Evolutionary conservation across 2,888 invertebrate species (phyloP), one percentile per base, ranked within the genome.

Genomic region (Choreutis nemorana): DNA sequence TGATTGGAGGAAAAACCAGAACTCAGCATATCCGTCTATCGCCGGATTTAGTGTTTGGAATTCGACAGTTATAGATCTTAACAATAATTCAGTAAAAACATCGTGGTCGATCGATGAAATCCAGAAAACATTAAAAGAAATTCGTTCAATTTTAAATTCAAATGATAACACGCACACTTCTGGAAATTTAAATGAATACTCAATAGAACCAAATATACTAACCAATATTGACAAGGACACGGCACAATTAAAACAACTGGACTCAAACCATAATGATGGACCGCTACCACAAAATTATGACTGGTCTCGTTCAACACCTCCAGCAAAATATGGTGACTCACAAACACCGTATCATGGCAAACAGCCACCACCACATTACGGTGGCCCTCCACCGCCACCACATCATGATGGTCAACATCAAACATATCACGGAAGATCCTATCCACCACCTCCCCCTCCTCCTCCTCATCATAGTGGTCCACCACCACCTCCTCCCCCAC

Each of bases 401-500:
- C 26, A 27, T 22, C 30, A 33, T 9, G 2, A 1, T 16, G 9
- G 22, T 6, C 41, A 33, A 13, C 31, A 33, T 3, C 33, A 28
- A 10, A 23, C 37, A 28, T 35, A 14, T 24, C 14, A 30, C 10
- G 16, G 31, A 9, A n/a, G n/a, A n/a, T n/a, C n/a, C n/a, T n/a
- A 9, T 8, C 25, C 25, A 5, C 31, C 13, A 9, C 35, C 36
- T 8, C 36, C 33, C 4, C 32, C 36, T 3, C 37, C 37, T 4
- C 31, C 28, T 7, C 23, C 26, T 18, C 26, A 33, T n/a, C 8
- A 14, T 18, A 9, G 20, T 5, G 39, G 33, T 11, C 23, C 32
- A 4, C 35, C 36, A 14, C 44, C 44, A n/a, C 42, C 35, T 13
- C 35, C 33, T 23, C 40, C 35, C 6, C 28, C 32, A 2, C 30